phyloP scores from a whole-genome alignment of 2,888 invertebrate species.

The Mechanitis mazaeus region DNA sequence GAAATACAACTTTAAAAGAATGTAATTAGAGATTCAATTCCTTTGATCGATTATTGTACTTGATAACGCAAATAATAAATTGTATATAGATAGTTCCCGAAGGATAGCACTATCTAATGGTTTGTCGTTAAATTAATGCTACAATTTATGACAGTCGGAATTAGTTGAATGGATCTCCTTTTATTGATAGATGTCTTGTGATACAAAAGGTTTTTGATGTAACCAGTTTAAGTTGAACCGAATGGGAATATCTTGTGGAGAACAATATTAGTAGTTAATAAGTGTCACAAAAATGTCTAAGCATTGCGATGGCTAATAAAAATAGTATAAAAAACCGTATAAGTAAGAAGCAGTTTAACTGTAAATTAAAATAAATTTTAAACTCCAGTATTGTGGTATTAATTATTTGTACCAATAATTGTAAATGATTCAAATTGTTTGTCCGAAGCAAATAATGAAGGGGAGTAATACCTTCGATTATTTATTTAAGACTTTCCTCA shows the following conservation, averaged over 20 bases:
- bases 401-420: not conserved
- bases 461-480: constrained; percentile 65
- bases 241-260: constrained; percentile 5
- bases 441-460: constrained; percentile 45
- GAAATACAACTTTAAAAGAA: constrained; percentile 31
- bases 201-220: constrained; percentile 25
- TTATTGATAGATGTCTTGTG: constrained; percentile 40
- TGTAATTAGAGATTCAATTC: constrained; percentile 17
- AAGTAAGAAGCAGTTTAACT: too few relatives aligned
- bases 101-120: constrained; percentile 71
- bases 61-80: constrained; percentile 14
- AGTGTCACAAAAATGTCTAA: not conserved
- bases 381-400: too few relatives aligned
- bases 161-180: constrained; percentile 52
- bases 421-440: constrained; percentile 28
- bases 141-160: constrained; percentile 71
- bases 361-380: too few relatives aligned
- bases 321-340: too few relatives aligned
- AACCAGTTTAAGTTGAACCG: constrained; percentile 13
- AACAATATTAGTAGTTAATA: not conserved
- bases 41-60: constrained; percentile 9
- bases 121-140: constrained; percentile 75
- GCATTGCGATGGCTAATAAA: too few relatives aligned
- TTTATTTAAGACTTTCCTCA: constrained; percentile 68
- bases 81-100: constrained; percentile 72